Conservation (phyloP, 2,113 vertebrate genomes). For the Labeo catla region DNA sequence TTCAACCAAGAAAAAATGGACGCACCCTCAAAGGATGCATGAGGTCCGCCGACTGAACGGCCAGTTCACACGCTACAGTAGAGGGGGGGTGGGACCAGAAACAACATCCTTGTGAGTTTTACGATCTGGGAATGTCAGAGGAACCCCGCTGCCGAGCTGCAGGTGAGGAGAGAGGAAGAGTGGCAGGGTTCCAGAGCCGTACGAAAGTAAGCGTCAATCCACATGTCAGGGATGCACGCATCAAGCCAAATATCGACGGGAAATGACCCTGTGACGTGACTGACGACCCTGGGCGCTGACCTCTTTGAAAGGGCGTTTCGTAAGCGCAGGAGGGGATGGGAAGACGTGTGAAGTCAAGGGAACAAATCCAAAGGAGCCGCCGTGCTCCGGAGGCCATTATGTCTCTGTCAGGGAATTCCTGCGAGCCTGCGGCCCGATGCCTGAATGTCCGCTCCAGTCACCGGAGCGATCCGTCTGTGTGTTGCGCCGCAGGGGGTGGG, state of each 20-base stretch:
- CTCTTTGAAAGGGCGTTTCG: slow-evolving; percentile 29
- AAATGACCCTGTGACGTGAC: slow-evolving; percentile 56
- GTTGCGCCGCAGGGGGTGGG: slow-evolving; percentile 23
- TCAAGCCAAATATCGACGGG: slow-evolving; percentile 43
- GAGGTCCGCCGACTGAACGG: slow-evolving; percentile 44
- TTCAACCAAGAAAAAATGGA: slow-evolving; percentile 53
- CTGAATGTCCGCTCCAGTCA: slow-evolving; percentile 17
- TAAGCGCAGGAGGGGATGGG: slow-evolving; percentile 37
- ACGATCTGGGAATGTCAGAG: slow-evolving; percentile 57
- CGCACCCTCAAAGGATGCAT: slow-evolving; percentile 43
- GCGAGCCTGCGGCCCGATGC: slow-evolving; percentile 7
- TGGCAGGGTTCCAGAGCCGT: slow-evolving; percentile 45
- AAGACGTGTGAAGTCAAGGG: slow-evolving; percentile 35
- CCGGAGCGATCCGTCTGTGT: slow-evolving; percentile 22
- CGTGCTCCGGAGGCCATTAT: slow-evolving; percentile 39
- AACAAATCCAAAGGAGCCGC: slow-evolving; percentile 45
- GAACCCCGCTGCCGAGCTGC: slow-evolving; percentile 40
- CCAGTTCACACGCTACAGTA: slow-evolving; percentile 57
- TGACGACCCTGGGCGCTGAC: slow-evolving; percentile 50
- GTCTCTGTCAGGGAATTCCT: slow-evolving; percentile 43
- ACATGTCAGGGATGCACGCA: slow-evolving; percentile 50
- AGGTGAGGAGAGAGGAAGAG: slow-evolving; percentile 56
- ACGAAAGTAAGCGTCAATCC: slow-evolving; percentile 27
- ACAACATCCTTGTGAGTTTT: slow-evolving; percentile 61
- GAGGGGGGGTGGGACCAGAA: slow-evolving; percentile 44